Conservation (phyloP, 2,113 vertebrate species). For the Aphelocoma coerulescens region DNA sequence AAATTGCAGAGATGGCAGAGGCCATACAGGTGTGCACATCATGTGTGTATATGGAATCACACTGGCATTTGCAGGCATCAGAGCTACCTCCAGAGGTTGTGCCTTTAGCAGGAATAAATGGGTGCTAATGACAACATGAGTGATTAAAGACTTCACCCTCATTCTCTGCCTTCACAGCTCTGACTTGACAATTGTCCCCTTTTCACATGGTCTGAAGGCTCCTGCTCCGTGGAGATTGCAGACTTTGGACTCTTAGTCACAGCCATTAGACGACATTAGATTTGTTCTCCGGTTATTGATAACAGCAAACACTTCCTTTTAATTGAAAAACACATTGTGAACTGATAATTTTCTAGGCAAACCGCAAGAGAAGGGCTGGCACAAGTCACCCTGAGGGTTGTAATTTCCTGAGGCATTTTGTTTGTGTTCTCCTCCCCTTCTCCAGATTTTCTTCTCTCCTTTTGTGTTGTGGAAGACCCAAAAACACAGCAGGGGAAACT, state of each 20-base stretch:
- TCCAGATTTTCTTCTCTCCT: background rate
- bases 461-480: background rate
- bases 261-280: background rate
- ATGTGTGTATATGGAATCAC: background rate
- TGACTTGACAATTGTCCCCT: background rate
- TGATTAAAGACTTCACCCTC: background rate
- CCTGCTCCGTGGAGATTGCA: background rate
- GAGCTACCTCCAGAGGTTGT: background rate
- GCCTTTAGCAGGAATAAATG: background rate
- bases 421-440: background rate
- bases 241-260: background rate
- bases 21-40: accelerated
- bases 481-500: background rate
- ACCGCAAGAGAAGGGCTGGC: background rate
- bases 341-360: background rate
- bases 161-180: background rate
- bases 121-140: accelerated
- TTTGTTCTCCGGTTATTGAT: background rate
- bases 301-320: background rate
- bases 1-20: background rate
- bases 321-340: background rate
- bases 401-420: background rate
- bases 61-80: background rate
- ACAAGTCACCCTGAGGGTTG: background rate
- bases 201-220: background rate